phyloP scores from a whole-genome alignment of 2,113 vertebrate species.

The Sterna hirundo region DNA sequence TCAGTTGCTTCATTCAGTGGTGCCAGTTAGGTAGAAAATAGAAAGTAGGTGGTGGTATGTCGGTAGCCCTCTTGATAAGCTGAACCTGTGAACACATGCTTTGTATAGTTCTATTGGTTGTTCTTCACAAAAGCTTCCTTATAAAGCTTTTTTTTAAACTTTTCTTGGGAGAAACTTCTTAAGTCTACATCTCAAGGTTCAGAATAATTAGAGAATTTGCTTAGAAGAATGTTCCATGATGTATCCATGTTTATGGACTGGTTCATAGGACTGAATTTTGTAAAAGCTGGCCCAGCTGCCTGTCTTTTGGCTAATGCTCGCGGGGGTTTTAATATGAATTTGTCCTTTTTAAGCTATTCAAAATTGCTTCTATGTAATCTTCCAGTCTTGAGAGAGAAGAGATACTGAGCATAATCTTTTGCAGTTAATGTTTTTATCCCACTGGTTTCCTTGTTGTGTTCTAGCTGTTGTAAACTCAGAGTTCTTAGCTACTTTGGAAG shows the following conservation, averaged over 20 bases:
- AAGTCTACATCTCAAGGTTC: not conserved
- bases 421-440: not conserved
- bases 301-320: not conserved
- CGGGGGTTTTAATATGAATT: not conserved
- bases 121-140: not conserved
- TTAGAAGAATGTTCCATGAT: not conserved
- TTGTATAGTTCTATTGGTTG: not conserved
- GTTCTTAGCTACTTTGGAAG: not conserved
- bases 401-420: not conserved
- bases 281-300: not conserved
- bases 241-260: not conserved
- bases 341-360: not conserved
- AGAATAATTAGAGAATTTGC: not conserved
- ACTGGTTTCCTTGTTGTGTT: not conserved
- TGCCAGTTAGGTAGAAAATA: not conserved
- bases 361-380: not conserved
- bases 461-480: not conserved
- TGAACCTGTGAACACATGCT: not conserved
- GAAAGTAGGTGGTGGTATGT: not conserved
- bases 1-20: not conserved
- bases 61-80: not conserved
- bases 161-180: not conserved
- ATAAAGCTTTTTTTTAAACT: not conserved
- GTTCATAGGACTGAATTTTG: not conserved
- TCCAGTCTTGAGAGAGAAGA: not conserved